phyloP scores from a whole-genome alignment of 2,113 vertebrate species.

The Megaptera novaeangliae region DNA sequence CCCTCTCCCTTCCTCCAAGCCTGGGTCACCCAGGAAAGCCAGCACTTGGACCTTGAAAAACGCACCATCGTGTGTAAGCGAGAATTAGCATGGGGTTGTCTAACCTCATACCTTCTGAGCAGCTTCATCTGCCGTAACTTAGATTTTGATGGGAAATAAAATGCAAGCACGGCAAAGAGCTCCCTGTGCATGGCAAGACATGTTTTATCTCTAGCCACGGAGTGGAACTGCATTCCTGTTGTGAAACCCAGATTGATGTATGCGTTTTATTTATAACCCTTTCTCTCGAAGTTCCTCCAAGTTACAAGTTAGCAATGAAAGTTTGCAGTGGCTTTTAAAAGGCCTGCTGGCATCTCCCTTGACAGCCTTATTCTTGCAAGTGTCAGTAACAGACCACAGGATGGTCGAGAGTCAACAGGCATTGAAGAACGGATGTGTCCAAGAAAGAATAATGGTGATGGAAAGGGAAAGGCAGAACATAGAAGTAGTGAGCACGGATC shows the following conservation, averaged over 20 bases:
- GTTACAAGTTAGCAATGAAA: conserved; percentile 56
- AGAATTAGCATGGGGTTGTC: conserved; percentile 45
- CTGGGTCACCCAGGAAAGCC: background rate
- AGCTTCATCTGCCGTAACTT: conserved; percentile 62
- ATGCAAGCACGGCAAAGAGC: background rate
- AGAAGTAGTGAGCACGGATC: rapidly evolving
- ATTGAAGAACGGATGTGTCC: background rate
- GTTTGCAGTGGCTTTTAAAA: conserved; percentile 49
- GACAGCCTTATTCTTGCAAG: conserved; percentile 42
- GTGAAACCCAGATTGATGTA: conserved; percentile 64
- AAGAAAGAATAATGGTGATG: background rate
- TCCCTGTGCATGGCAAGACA: conserved; percentile 68
- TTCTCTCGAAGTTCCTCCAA: conserved; percentile 58
- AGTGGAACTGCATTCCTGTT: conserved; percentile 59
- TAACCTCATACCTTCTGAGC: conserved; percentile 36
- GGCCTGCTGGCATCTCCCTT: conserved; percentile 47
- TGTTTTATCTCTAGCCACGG: conserved; percentile 69
- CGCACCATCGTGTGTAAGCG: background rate
- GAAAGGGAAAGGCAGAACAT: background rate
- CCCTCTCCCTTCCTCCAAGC: background rate
- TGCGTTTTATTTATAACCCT: conserved; percentile 66
- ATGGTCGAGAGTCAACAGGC: background rate
- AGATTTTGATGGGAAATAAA: conserved; percentile 64
- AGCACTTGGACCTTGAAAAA: background rate
- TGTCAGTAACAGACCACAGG: conserved; percentile 22